These are phyloP conservation scores for Ptychodera flava DNA, from an alignment of 35 echinoderm and acorn worm species.

Conservation along the genomic window DNA sequence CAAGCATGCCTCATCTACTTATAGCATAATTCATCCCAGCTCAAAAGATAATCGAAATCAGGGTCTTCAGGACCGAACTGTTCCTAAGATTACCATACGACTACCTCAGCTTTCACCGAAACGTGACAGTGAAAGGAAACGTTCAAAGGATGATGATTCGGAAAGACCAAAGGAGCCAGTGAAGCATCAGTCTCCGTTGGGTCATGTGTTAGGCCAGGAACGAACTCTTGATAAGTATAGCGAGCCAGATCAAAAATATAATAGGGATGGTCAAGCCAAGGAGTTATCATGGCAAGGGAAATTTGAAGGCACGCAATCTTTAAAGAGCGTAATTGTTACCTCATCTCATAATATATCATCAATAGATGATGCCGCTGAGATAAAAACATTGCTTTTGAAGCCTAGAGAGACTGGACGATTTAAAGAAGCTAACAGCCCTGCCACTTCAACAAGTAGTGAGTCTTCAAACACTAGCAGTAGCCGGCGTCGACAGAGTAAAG, in stretches of 20 bases:
- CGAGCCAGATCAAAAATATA: not conserved
- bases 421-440: not conserved
- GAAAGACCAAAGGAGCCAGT: not conserved
- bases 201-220: not conserved
- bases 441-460: slow-evolving; percentile 6
- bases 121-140: not conserved
- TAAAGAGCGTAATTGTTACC: not conserved
- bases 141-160: not conserved
- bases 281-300: not conserved
- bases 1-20: not conserved
- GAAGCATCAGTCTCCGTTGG: not conserved
- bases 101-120: not conserved
- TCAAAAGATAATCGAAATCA: not conserved
- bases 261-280: not conserved
- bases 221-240: not conserved
- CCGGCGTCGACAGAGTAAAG: slow-evolving; percentile 58
- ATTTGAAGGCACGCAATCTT: not conserved
- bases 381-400: not conserved
- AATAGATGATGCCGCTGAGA: not conserved
- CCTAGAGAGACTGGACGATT: not conserved
- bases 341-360: not conserved
- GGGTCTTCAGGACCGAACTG: not conserved
- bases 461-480: slow-evolving; percentile 25
- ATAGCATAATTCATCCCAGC: not conserved
- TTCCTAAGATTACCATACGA: not conserved